Evolutionary conservation across 2,113 vertebrate species (phyloP).

Genomic region (Sebastes fasciatus): DNA sequence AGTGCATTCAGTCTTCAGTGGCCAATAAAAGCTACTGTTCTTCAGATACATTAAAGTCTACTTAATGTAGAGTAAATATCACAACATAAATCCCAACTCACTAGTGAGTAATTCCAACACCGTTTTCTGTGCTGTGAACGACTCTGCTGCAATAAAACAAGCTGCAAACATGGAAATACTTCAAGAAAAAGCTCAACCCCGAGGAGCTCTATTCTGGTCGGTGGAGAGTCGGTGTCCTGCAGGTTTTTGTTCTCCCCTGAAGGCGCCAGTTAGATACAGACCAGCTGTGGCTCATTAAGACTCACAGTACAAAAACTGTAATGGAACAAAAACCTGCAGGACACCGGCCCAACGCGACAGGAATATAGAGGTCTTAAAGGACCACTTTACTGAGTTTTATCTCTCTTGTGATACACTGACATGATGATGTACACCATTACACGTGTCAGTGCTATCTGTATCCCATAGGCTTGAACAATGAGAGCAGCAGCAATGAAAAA

Average conservation of each 20-base stretch:
- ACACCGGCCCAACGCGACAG: neutral
- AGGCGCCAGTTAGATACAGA: slow-evolving; percentile 30
- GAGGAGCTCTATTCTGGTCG: slow-evolving; percentile 16
- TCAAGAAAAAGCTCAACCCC: neutral
- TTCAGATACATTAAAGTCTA: slow-evolving; percentile 18
- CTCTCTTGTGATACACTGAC: neutral
- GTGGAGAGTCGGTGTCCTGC: slow-evolving; percentile 27
- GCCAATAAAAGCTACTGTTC: slow-evolving; percentile 28
- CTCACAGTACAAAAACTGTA: slow-evolving; percentile 33
- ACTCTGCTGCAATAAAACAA: slow-evolving; percentile 26
- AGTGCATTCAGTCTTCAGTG: slow-evolving; percentile 29
- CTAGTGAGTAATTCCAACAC: slow-evolving; percentile 13
- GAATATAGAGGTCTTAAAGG: slow-evolving; percentile 20
- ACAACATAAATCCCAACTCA: slow-evolving; percentile 29
- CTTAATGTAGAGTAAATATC: slow-evolving; percentile 33
- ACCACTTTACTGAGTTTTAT: slow-evolving; percentile 23
- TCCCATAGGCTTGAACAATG: neutral
- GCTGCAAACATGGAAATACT: slow-evolving; percentile 5
- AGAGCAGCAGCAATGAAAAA: neutral
- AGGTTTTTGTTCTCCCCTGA: slow-evolving; percentile 36
- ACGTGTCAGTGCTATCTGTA: slow-evolving; percentile 14
- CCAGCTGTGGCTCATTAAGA: slow-evolving; percentile 63
- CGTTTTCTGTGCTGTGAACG: slow-evolving; percentile 4
- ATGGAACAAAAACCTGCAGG: slow-evolving; percentile 53
- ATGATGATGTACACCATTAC: slow-evolving; percentile 34